Conservation (phyloP, 2,797 vertebrate species). For the Microctenopoma lineatum region DNA sequence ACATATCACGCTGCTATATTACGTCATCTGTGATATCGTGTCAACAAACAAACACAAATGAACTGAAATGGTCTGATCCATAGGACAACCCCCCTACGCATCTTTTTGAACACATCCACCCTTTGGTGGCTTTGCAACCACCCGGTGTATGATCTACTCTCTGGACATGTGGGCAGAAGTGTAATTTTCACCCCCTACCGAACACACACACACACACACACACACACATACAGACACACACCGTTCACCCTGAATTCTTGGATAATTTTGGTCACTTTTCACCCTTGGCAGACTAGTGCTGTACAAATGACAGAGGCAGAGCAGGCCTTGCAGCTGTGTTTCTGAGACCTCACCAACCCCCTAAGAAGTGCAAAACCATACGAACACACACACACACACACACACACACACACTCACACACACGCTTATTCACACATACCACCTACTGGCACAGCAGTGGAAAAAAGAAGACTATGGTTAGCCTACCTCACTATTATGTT, state of each 20-base stretch:
- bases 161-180: conserved; percentile 87
- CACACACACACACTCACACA: conserved; percentile 27
- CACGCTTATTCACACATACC: conserved; percentile 52
- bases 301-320: conserved; percentile 72
- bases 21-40: background rate
- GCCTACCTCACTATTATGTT: conserved; percentile 63
- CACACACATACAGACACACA: conserved; percentile 27
- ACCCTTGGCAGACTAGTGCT: conserved; percentile 63
- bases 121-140: conserved; percentile 74
- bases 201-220: conserved; percentile 21
- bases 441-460: conserved; percentile 57
- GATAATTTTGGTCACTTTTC: conserved; percentile 74
- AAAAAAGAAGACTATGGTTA: conserved; percentile 51
- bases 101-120: conserved; percentile 55
- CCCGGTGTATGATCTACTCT: conserved; percentile 78
- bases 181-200: conserved; percentile 88
- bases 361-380: conserved; percentile 31
- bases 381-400: conserved; percentile 24
- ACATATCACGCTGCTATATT: background rate
- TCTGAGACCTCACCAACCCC: conserved; percentile 59
- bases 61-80: background rate
- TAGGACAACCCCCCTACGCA: background rate
- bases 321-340: conserved; percentile 73
- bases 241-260: conserved; percentile 50
- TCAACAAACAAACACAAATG: conserved; percentile 26